Evolutionary conservation across 2,888 invertebrate genomes (phyloP).

Genomic region (Cylloceria caligata): DNA sequence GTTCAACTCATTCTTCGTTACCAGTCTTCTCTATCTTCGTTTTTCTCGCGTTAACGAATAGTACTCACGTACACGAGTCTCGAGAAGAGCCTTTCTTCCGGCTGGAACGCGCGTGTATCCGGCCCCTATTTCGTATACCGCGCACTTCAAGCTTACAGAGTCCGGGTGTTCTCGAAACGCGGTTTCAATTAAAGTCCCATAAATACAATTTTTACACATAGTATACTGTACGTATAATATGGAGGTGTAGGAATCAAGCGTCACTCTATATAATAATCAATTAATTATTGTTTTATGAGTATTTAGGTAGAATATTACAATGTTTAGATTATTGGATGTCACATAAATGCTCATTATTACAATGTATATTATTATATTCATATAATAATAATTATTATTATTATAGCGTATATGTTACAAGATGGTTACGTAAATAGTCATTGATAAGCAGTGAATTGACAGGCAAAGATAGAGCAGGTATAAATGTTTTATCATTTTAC

Average conservation of each 20-base stretch:
- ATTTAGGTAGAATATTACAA: too few relatives aligned
- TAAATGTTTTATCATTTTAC: too few relatives aligned
- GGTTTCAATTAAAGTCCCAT: conserved; percentile 51
- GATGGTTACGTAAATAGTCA: too few relatives aligned
- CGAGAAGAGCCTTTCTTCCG: conserved; percentile 40
- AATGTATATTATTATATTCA: too few relatives aligned
- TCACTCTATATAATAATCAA: not conserved
- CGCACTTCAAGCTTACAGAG: not conserved
- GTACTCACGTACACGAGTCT: conserved; percentile 28
- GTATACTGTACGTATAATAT: not conserved
- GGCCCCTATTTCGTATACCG: conserved; percentile 39
- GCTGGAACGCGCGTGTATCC: conserved; percentile 54
- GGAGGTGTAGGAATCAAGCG: not conserved
- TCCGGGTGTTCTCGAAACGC: not conserved
- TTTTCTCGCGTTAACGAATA: conserved; percentile 21
- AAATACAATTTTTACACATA: conserved; percentile 68
- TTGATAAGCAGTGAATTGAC: too few relatives aligned
- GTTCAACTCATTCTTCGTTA: conserved; percentile 23
- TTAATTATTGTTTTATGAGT: not conserved
- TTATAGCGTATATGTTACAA: too few relatives aligned
- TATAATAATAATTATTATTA: too few relatives aligned
- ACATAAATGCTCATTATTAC: too few relatives aligned
- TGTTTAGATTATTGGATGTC: too few relatives aligned
- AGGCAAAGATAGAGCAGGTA: too few relatives aligned
- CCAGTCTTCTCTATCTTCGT: conserved; percentile 27